Conservation (phyloP, 2,797 vertebrate species). For the Cygnus olor region DNA sequence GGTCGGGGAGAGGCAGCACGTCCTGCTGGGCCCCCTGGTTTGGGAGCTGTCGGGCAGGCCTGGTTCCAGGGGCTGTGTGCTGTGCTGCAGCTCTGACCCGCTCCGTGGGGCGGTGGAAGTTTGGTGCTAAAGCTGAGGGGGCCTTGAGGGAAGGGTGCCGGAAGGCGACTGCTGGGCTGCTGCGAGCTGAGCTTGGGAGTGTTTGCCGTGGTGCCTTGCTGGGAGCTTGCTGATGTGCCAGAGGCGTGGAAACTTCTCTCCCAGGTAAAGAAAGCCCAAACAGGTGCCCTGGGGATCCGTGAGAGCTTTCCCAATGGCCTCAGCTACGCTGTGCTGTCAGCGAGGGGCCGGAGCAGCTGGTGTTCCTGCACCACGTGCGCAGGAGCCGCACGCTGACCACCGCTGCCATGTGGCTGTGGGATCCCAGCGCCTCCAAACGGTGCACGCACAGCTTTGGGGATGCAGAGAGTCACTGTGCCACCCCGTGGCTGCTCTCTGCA, state of each 20-base stretch:
- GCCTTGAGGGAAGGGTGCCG: neutral
- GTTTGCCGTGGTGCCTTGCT: neutral
- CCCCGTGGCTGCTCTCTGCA: neutral
- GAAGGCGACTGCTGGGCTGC: neutral
- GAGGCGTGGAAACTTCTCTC: neutral
- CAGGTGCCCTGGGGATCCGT: accelerated
- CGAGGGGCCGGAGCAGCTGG: neutral
- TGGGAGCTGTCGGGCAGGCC: neutral
- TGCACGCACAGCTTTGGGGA: neutral
- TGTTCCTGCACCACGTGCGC: accelerated
- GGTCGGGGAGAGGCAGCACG: neutral
- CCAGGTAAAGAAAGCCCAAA: neutral
- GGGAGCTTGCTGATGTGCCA: neutral
- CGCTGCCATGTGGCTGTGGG: neutral
- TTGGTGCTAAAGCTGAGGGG: neutral
- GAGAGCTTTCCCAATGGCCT: neutral
- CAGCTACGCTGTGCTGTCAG: neutral
- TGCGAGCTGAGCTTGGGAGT: neutral
- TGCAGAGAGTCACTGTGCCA: neutral
- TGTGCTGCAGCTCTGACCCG: accelerated
- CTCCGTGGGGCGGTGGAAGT: accelerated
- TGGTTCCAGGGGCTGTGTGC: neutral
- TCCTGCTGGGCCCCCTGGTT: too few relatives aligned
- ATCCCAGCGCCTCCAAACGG: neutral
- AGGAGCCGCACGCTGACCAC: neutral